Evolutionary conservation across 1,140 invertebrate species (phyloP).

Genomic region (Zelostemma sp.): DNA sequence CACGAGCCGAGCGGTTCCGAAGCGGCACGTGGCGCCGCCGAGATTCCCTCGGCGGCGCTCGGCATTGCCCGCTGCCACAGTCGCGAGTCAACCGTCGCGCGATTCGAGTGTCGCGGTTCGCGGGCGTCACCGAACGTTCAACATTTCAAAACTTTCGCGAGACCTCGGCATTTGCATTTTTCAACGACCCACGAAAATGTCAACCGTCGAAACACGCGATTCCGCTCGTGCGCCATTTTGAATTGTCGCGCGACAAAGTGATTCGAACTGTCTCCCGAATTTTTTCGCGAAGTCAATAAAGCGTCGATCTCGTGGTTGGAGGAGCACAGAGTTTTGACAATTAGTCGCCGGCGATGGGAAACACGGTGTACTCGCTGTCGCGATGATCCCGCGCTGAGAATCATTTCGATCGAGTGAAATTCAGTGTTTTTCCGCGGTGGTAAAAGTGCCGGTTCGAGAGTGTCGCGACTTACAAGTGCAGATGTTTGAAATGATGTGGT

Average conservation of each 20-base stretch:
- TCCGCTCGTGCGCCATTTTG: neutral
- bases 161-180: too few species aligned
- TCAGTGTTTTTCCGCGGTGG: neutral
- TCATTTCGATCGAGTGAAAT: neutral
- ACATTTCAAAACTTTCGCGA: neutral
- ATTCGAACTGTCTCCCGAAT: too few species aligned
- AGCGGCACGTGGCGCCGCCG: slow-evolving; percentile 59
- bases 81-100: slow-evolving; percentile 61
- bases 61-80: slow-evolving; percentile 59
- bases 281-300: too few species aligned
- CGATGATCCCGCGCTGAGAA: too few species aligned
- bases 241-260: neutral
- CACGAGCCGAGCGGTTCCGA: slow-evolving; percentile 40
- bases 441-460: neutral
- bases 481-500: slow-evolving; percentile 34
- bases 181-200: too few species aligned
- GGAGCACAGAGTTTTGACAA: too few species aligned
- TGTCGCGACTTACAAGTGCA: neutral
- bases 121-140: neutral
- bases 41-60: too few species aligned
- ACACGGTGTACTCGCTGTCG: too few species aligned
- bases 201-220: too few species aligned
- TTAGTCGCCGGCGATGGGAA: neutral
- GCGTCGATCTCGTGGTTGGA: too few species aligned
- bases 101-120: slow-evolving; percentile 10